Conservation (phyloP, 2,113 vertebrate species). For the Tursiops truncatus region DNA sequence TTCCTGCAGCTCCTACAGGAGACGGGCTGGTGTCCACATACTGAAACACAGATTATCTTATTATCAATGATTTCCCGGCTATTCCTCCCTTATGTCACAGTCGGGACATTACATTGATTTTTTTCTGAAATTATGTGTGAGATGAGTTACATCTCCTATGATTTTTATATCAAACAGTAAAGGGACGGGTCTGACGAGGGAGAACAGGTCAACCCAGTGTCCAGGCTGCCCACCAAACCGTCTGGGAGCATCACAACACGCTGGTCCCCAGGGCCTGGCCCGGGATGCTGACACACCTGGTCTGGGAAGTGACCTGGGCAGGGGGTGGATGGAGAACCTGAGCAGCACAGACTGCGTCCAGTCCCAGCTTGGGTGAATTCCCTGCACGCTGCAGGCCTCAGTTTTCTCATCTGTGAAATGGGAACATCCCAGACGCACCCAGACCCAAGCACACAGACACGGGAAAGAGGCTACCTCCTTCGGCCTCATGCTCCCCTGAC, state of each 20-base stretch:
- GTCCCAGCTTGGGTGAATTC: neutral
- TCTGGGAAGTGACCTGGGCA: neutral
- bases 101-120: neutral
- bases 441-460: accelerated
- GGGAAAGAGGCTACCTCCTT: accelerated
- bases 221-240: neutral
- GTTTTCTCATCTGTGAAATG: neutral
- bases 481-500: accelerated
- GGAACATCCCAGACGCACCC: accelerated
- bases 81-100: neutral
- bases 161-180: neutral
- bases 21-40: accelerated
- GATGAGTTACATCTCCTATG: neutral
- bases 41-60: accelerated
- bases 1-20: accelerated
- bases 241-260: accelerated
- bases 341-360: neutral
- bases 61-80: too few species aligned
- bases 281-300: accelerated
- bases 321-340: accelerated
- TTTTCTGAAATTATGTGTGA: neutral
- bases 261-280: too few species aligned
- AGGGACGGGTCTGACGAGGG: neutral
- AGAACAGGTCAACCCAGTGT: neutral
- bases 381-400: accelerated